These are phyloP conservation scores for Bufo bufo DNA, from an alignment of 2,113 vertebrate genomes.

Conservation along the genomic window DNA sequence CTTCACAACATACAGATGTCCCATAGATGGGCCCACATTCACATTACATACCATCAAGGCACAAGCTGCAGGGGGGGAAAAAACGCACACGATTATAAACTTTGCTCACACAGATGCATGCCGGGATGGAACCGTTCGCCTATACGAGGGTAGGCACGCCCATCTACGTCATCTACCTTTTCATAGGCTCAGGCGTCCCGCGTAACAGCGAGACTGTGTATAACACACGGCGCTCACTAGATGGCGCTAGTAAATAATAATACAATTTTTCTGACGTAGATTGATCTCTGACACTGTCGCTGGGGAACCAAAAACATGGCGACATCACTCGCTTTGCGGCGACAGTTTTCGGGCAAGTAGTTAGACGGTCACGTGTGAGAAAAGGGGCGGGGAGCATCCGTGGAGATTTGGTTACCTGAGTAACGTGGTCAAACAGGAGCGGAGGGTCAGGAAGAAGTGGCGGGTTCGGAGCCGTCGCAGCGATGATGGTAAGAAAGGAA, in stretches of 20 bases:
- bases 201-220: background rate
- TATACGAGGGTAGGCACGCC: background rate
- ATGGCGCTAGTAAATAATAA: background rate
- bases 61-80: too few species aligned
- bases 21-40: too few species aligned
- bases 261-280: background rate
- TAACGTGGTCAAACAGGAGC: slow-evolving; percentile 19
- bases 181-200: too few species aligned
- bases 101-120: background rate
- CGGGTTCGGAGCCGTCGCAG: background rate
- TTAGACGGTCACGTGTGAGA: background rate
- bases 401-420: slow-evolving; percentile 51
- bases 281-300: background rate
- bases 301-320: background rate
- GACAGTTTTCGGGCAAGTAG: background rate
- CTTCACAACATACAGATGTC: too few species aligned
- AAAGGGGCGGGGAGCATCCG: background rate
- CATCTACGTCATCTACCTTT: background rate
- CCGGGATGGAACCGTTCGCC: background rate
- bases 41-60: too few species aligned
- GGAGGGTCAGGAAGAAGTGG: background rate
- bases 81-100: too few species aligned
- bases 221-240: background rate
- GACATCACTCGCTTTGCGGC: background rate
- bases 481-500: slow-evolving; percentile 45